Evolutionary conservation across 2,113 vertebrate species (phyloP), one percentile per base, ranked within the genome.

Genomic region (Cheirogaleus medius): DNA sequence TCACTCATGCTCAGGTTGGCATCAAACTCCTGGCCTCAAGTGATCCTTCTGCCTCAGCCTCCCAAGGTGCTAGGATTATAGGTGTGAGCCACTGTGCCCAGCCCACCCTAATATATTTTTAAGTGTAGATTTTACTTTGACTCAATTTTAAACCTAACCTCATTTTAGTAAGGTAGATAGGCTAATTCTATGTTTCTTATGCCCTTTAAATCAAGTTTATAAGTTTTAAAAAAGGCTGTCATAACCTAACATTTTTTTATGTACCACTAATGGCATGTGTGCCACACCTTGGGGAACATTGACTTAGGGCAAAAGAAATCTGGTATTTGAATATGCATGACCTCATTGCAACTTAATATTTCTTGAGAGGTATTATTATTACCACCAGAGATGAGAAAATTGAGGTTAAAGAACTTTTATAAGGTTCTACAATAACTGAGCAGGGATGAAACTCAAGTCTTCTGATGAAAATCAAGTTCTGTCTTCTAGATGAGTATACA

Each of bases 281-380:
- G 37, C 63, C 44, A 60, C 7, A 56, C 20, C 13, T 58, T 76
- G 80, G 83, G 63, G 92, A 92, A 78, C 54, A 78, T 23, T 83
- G 78, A 44, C 25, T 68, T 73, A 63, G 49, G 56, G 42, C 73
- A 90, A 85, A 83, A 69, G 47, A 90, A 64, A 68, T 5, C 27
- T 56, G 69, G 52, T 49, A 87, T 96, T 89, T 96, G 78, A 83
- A 68, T 78, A 89, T 71, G 37, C 20, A 64, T 95, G 90, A 95
- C 52, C 49, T 97, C 96, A 95, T 32, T 90, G 44, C 8, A 25
- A 71, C 11, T 66, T 90, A 77, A 21, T 83, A 8, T 78, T 39
- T 93, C 54, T 89, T 23, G n/a, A 58, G 29, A 91, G 39, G 25
- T 39, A 42, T 54, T 47, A 39, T 88, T 47, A 44, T n/a, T 32